A percentile compares a stretch with the other conserved stretches of the same genome.
phyloP scores from a whole-genome alignment of 2,888 invertebrate species.

The Chymomyza amoena region DNA sequence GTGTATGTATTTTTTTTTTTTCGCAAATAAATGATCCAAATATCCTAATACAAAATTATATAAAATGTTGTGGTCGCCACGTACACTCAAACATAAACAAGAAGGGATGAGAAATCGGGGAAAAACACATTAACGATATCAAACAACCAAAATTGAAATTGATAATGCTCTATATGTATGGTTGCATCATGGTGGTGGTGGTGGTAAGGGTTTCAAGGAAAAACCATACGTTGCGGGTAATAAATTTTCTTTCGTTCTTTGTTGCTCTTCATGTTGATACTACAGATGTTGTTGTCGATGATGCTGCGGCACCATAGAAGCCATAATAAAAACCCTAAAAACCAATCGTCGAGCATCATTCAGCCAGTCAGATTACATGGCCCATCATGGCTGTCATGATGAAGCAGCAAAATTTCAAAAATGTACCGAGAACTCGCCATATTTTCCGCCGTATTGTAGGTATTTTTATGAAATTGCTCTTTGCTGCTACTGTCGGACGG shows the following conservation, averaged over 20 bases:
- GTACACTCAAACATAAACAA: slow-evolving; percentile 13
- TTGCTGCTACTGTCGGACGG: not conserved
- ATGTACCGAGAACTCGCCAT: slow-evolving; percentile 71
- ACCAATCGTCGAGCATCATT: slow-evolving; percentile 56
- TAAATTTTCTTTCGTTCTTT: slow-evolving; percentile 59
- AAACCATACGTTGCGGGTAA: slow-evolving; percentile 35
- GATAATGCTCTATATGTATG: slow-evolving; percentile 48
- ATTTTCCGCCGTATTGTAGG: slow-evolving; percentile 24
- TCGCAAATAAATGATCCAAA: not conserved
- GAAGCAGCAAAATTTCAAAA: slow-evolving; percentile 70
- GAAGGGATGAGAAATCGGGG: slow-evolving; percentile 28
- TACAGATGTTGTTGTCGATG: slow-evolving; percentile 35
- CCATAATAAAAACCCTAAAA: slow-evolving; percentile 56
- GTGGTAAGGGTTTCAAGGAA: not conserved
- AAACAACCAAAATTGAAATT: slow-evolving; percentile 70
- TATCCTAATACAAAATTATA: slow-evolving; percentile 41
- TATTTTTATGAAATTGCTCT: slow-evolving; percentile 3
- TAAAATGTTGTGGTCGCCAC: slow-evolving; percentile 1
- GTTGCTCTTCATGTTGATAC: slow-evolving; percentile 25
- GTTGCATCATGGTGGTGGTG: slow-evolving; percentile 1
- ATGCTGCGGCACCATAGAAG: slow-evolving; percentile 8
- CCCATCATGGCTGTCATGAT: slow-evolving; percentile 52
- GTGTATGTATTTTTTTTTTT: not conserved
- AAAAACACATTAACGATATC: slow-evolving; percentile 69
- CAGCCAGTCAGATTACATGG: slow-evolving; percentile 52